Percentiles rank a stretch among this genome's conserved stretches.
phyloP scores from a whole-genome alignment of 2,888 invertebrate genomes.

The Lasioglossum malachurum region DNA sequence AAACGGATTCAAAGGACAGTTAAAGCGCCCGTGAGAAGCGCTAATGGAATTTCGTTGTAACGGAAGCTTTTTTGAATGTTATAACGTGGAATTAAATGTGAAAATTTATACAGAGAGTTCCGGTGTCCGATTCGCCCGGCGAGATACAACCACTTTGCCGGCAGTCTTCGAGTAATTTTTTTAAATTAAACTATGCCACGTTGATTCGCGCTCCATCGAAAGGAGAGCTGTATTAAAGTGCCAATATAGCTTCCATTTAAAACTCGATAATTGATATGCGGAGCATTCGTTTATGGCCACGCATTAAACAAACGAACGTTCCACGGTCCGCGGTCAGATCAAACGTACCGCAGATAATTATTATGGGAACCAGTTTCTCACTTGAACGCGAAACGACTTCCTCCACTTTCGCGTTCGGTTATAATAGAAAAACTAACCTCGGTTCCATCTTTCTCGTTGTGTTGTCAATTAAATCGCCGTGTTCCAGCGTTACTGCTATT shows the following conservation, averaged over 20 bases:
- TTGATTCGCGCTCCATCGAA: background rate
- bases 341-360: background rate
- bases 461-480: background rate
- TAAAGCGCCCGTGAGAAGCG: slow-evolving; percentile 57
- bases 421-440: background rate
- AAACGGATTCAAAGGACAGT: slow-evolving; percentile 68
- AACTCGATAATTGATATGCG: background rate
- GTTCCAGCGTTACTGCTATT: background rate
- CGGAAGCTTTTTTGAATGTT: slow-evolving; percentile 58
- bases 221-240: background rate
- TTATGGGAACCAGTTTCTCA: background rate
- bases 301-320: background rate
- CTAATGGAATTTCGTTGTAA: slow-evolving; percentile 72
- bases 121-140: background rate
- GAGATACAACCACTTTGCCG: background rate
- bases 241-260: background rate
- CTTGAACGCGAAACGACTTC: background rate
- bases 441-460: background rate
- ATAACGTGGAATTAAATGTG: slow-evolving; percentile 44
- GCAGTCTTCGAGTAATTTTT: background rate
- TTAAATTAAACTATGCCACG: slow-evolving; percentile 7
- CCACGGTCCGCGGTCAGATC: background rate
- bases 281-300: background rate
- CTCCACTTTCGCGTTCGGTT: background rate
- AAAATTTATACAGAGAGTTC: slow-evolving; percentile 7